These are phyloP conservation scores for Epicauta chinensis DNA, from an alignment of 1,140 invertebrate species.

Conservation along the genomic window DNA sequence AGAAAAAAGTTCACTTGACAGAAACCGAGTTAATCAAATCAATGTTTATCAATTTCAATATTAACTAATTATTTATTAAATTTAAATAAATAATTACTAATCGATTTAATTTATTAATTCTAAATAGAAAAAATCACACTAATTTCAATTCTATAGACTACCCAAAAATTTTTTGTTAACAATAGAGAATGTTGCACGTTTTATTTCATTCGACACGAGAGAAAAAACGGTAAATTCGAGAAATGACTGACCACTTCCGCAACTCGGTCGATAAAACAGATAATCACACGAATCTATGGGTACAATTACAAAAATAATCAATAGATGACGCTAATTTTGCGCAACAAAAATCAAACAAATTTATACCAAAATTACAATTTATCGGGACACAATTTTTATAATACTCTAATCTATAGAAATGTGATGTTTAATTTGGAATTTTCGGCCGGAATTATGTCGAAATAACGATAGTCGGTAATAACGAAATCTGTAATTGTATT, in stretches of 20 bases:
- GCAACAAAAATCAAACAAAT: not conserved
- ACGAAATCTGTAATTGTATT: no score
- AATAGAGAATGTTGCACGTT: constrained; percentile 32
- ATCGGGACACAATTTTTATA: no score
- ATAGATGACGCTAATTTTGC: not conserved
- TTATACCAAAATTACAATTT: not conserved
- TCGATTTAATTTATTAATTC: constrained; percentile 15
- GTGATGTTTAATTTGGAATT: no score
- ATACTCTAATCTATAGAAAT: not conserved
- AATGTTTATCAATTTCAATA: constrained; percentile 14
- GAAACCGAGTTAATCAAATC: constrained; percentile 38
- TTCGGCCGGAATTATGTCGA: no score
- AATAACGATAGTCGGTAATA: no score
- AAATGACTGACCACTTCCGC: constrained; percentile 42
- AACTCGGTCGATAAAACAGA: constrained; percentile 21
- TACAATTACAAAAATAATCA: not conserved
- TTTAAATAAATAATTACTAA: constrained; percentile 14
- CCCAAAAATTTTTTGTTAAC: constrained; percentile 29
- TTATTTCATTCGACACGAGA: no score
- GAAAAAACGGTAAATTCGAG: no score
- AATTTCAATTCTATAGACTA: no score
- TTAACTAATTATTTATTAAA: not conserved
- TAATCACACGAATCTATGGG: no score
- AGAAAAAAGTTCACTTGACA: constrained; percentile 25
- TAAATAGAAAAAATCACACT: no score